Base-by-base conservation (phyloP, 1,140 invertebrate genomes). In the Eumaeus atala region DNA sequence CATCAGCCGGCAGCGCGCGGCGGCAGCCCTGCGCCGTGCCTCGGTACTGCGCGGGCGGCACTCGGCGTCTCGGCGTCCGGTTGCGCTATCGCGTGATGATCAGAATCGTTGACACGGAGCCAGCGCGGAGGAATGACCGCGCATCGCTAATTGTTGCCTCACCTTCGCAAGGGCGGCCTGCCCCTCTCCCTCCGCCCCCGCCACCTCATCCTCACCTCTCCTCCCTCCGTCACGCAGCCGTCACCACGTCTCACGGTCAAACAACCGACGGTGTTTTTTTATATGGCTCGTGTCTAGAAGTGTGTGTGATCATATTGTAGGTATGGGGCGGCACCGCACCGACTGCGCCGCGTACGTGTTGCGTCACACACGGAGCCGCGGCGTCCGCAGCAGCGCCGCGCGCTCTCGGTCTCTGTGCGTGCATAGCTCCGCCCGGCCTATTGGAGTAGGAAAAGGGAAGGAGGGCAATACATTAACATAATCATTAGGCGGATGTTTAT, bases 31-130 rank as follows among this genome's bases (percentile, higher is more conserved):
- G 37, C 35, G 18, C 11, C 16, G 49, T 12, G 42, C 48, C 42
- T 44, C 52, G 42, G 54, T 36, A n/a, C 14, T 49, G 56, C 47
- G 60, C 44, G 59, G 48, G 58, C 49, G 36, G 54, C 61, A 47
- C 58, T 58, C 52, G 52, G 35, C 36, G 33, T 64, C n/a, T n/a
- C n/a, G n/a, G 68, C 71, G 77, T 67, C 70, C 67, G 73, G 70
- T 67, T 67, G 68, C 67, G 70, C 67, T 70, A 76, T 77, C 77
- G 78, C 68, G 40, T 37, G 51, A 52, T 52, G 74, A 80, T 74
- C 75, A 73, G 69, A 77, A 80, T 80, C 79, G 79, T 82, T 82
- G 78, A 82, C 78, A 78, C 65, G 74, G 74, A 72, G 79, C 79
- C 77, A 78, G 68, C 61, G 55, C 64, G 60, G 70, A 59, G 69